A percentile compares a stretch with the other conserved stretches of the same genome.
Conservation (phyloP, 2,888 invertebrate species). For the Tipula confusa region DNA sequence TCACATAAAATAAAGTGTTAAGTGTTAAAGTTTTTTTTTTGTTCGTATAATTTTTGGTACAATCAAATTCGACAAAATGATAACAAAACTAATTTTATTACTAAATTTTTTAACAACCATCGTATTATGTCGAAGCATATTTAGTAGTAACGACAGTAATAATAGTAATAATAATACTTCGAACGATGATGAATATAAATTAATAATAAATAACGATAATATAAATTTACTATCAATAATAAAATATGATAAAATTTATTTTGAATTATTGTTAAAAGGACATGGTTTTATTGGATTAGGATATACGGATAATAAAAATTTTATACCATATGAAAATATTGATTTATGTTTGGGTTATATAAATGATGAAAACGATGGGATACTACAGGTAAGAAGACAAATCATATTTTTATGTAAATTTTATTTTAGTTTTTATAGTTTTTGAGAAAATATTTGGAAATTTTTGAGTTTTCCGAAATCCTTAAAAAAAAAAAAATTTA, state of each 20-base stretch:
- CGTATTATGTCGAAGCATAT: background rate
- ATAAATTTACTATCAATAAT: background rate
- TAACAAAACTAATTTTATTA: background rate
- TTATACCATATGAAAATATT: slow-evolving; percentile 28
- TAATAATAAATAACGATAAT: slow-evolving; percentile 12
- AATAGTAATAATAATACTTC: background rate
- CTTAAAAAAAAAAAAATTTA: no score
- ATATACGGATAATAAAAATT: slow-evolving; percentile 21
- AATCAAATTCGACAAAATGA: background rate
- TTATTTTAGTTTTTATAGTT: background rate
- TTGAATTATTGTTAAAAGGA: slow-evolving; percentile 28
- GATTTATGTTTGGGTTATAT: slow-evolving; percentile 29
- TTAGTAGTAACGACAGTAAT: background rate
- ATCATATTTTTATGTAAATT: background rate
- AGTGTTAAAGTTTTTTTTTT: background rate
- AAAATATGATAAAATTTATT: slow-evolving; percentile 28
- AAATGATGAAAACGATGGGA: background rate
- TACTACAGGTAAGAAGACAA: slow-evolving; percentile 26
- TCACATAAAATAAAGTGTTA: no score
- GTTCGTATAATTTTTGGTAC: background rate
- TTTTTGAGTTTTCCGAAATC: no score
- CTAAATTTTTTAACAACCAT: slow-evolving; percentile 5
- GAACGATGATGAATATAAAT: background rate
- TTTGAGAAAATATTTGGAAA: no score
- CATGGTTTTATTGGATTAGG: slow-evolving; percentile 28